Base-by-base conservation (phyloP, 2,797 vertebrate species). In the Gastrophryne carolinensis region DNA sequence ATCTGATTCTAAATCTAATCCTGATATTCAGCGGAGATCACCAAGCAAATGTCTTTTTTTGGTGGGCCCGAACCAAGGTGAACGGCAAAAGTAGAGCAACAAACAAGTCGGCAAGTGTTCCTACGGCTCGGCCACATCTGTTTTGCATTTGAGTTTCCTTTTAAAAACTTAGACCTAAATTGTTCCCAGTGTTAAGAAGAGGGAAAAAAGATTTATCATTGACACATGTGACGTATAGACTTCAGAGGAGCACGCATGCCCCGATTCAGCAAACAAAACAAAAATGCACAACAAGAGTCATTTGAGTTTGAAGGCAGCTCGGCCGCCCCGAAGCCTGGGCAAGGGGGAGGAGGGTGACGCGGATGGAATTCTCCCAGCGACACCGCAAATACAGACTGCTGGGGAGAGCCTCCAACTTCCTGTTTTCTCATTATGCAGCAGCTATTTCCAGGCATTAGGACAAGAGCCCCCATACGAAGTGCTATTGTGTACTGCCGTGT, bases 71-170 rank as follows among this genome's bases (percentile, higher is more conserved):
- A 41, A 78, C 61, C 65, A 76, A 79, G 21, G 1, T 56, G 73
- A 71, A 72, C 56, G 34, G 84, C 61, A 64, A 37, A 12, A 41
- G 26, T 11, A 32, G 67, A 65, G 21, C 61, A 67, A 52, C 5
- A 35, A 70, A 53, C 23, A 19, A 80, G 84, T 85, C 83, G 83
- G 83, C 82, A 73, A 84, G 84, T 84, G 84, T 83, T 86, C 83
- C 63, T 81, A 81, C 79, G 83, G 80, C 81, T 81, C 79, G 64
- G 29, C 75, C 72, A 87, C 85, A 87, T 89, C 85, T 89, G 87
- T 83, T 87, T 83, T 84, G 72, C 79, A 87, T 87, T 87, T 86
- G 81, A 78, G 82, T 83, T 80, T 81, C 80, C 82, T 81, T 82
- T 72, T 60, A 83, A 82, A 79, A 79, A 86, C 52, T 85, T 84